These are phyloP conservation scores for Notoglanidium macrostoma DNA, from an alignment of 2,797 vertebrate genomes.

Conservation along the genomic window DNA sequence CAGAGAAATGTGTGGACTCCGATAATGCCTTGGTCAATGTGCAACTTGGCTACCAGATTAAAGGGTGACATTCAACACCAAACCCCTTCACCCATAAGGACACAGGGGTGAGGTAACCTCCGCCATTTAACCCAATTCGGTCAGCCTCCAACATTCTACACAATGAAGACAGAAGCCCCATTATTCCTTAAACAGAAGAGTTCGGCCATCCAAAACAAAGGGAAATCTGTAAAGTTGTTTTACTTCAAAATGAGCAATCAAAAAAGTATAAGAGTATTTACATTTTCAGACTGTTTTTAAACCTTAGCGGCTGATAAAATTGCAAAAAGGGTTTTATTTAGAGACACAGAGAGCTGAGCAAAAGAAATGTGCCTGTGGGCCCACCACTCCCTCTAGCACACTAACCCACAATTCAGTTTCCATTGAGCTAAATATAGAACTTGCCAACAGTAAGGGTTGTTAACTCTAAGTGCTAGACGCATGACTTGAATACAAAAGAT, in stretches of 20 bases:
- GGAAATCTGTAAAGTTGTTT: neutral
- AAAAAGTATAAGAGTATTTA: neutral
- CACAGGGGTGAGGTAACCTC: neutral
- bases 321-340: neutral
- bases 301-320: neutral
- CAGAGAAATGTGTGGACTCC: constrained; percentile 9
- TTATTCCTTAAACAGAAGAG: neutral
- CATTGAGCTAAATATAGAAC: constrained; percentile 47
- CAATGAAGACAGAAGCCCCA: neutral
- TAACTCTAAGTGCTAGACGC: constrained; percentile 14
- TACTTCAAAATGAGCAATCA: neutral
- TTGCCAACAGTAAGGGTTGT: constrained; percentile 26
- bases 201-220: neutral
- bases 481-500: neutral
- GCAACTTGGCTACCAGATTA: constrained; percentile 23
- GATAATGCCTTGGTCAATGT: constrained; percentile 2
- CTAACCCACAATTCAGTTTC: constrained; percentile 48
- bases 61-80: constrained; percentile 42
- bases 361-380: constrained; percentile 32
- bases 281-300: constrained; percentile 9
- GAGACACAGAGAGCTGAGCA: neutral
- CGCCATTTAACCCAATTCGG: neutral
- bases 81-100: neutral
- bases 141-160: neutral
- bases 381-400: constrained; percentile 39